These are phyloP conservation scores for Henricia sp. DNA, from an alignment of 53 echinoderm and acorn worm genomes.

Conservation along the genomic window DNA sequence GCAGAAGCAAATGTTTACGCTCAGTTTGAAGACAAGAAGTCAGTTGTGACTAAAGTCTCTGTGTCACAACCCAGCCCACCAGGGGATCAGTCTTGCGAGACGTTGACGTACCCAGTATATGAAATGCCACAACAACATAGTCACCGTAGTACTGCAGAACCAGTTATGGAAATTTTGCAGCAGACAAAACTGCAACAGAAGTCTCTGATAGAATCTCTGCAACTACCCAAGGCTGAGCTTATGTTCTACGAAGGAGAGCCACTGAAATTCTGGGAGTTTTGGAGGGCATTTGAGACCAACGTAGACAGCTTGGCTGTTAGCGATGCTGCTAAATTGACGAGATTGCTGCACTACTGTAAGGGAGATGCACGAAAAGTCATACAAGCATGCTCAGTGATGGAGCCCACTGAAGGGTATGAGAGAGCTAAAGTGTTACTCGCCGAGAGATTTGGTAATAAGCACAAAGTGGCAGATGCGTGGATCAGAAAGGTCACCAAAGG, in stretches of 20 bases:
- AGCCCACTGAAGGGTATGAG: too few species aligned
- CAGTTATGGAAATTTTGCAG: constrained; percentile 7
- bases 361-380: constrained; percentile 58
- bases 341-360: constrained; percentile 66
- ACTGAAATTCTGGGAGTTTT: constrained; percentile 61
- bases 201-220: constrained; percentile 41
- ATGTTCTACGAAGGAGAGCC: constrained; percentile 69
- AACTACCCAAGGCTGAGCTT: constrained; percentile 52
- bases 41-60: neutral
- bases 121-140: neutral
- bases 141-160: neutral
- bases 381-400: too few species aligned
- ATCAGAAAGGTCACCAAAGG: too few species aligned
- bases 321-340: constrained; percentile 49
- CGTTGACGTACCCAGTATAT: constrained; percentile 8
- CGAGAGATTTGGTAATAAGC: too few species aligned
- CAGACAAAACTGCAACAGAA: constrained; percentile 23
- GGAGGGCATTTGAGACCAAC: constrained; percentile 41
- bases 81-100: neutral
- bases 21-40: constrained; percentile 17
- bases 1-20: constrained; percentile 52
- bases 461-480: too few species aligned
- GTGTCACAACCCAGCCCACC: neutral
- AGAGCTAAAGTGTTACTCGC: too few species aligned
- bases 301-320: constrained; percentile 13